phyloP scores from a whole-genome alignment of 2,113 vertebrate species.

The Nothocercus julius region DNA sequence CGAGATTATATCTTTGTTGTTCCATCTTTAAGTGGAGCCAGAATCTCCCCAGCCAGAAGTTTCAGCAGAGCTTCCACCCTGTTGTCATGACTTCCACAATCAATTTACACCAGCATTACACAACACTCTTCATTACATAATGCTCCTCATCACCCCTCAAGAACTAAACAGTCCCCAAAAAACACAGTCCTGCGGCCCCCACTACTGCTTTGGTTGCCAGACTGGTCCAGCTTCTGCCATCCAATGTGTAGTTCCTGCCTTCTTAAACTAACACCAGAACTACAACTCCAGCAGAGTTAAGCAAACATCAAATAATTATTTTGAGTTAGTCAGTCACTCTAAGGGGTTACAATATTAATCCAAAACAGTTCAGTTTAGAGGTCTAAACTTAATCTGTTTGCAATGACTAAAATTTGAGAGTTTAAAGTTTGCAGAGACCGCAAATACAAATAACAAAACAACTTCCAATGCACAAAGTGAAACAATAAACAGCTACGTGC shows the following conservation, averaged over 20 bases:
- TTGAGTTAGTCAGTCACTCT: neutral
- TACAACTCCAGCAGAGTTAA: accelerated
- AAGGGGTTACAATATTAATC: neutral
- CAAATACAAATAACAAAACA: neutral
- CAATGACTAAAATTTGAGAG: neutral
- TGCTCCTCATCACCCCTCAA: neutral
- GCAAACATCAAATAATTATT: neutral
- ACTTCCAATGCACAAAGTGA: neutral
- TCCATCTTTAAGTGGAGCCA: constrained; percentile 31
- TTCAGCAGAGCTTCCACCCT: neutral
- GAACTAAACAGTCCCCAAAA: neutral
- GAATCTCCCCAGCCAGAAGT: neutral
- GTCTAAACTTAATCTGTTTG: neutral
- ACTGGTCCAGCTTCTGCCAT: neutral
- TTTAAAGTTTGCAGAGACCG: neutral
- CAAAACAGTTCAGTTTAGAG: neutral
- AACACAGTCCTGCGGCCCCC: neutral
- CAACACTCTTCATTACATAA: neutral
- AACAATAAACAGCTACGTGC: neutral
- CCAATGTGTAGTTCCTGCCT: accelerated
- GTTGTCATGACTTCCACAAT: neutral
- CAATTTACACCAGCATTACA: neutral
- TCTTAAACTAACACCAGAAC: neutral
- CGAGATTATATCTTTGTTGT: neutral
- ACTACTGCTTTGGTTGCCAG: neutral